These are phyloP conservation scores for Aurelia sp. DNA, from an alignment of 30 jellyfish, hydroid and myxozoan genomes.

Conservation along the genomic window DNA sequence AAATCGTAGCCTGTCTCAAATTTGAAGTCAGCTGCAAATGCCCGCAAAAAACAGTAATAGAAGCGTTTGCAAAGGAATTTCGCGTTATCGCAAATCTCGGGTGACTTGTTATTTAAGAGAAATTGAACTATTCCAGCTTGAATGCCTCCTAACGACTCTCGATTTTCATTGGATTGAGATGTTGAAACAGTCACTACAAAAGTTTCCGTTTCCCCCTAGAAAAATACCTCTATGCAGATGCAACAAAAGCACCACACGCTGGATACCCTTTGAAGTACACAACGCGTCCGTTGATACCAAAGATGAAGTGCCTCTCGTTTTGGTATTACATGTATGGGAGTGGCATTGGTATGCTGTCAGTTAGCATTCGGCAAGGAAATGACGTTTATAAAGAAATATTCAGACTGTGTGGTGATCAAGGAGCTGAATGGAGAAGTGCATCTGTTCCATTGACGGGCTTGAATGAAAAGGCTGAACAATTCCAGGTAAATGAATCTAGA, in stretches of 20 bases:
- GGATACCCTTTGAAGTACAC: conserved; percentile 40
- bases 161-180: too few species aligned
- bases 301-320: conserved; percentile 59
- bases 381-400: conserved; percentile 42
- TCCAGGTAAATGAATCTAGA: conserved; percentile 20
- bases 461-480: conserved; percentile 3
- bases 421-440: conserved; percentile 57
- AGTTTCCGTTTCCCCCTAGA: conserved; percentile 3
- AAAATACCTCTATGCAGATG: conserved; percentile 60
- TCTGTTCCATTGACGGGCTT: conserved; percentile 49
- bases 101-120: too few species aligned
- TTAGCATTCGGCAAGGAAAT: conserved; percentile 28
- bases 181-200: too few species aligned
- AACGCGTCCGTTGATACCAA: conserved; percentile 41
- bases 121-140: too few species aligned
- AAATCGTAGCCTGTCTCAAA: too few species aligned
- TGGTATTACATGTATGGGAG: conserved; percentile 91
- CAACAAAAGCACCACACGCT: conserved; percentile 23
- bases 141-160: too few species aligned
- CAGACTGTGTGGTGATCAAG: conserved; percentile 62
- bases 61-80: too few species aligned
- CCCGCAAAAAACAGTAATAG: too few species aligned
- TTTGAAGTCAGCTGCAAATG: too few species aligned
- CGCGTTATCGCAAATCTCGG: too few species aligned
- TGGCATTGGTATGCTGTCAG: conserved; percentile 69